phyloP scores from a whole-genome alignment of 2,113 vertebrate genomes.

The Rhinolophus sinicus region DNA sequence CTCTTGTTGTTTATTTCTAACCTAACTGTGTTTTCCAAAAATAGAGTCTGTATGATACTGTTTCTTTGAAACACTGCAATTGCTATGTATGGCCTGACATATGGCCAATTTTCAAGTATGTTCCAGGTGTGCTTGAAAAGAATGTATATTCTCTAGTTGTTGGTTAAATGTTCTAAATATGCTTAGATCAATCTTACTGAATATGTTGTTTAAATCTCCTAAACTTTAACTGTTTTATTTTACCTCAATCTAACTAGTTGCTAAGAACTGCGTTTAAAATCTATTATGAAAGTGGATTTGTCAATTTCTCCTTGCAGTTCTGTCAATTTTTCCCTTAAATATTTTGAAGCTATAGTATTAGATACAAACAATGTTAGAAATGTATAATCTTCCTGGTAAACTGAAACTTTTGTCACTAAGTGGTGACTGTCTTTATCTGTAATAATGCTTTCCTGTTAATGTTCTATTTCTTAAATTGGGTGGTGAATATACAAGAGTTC shows the following conservation, averaged over 20 bases:
- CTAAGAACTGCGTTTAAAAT: not conserved
- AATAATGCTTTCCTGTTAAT: not conserved
- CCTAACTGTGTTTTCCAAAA: not conserved
- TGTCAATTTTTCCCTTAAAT: conserved; percentile 3
- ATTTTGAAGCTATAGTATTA: not conserved
- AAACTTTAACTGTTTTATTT: not conserved
- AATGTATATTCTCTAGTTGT: not conserved
- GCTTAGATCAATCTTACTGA: not conserved
- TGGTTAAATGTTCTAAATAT: not conserved
- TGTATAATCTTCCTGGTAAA: not conserved
- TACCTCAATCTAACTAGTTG: not conserved
- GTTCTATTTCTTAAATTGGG: conserved; percentile 34
- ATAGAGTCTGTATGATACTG: not conserved
- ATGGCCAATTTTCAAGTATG: not conserved
- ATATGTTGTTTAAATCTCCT: not conserved
- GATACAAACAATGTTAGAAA: conserved; percentile 19
- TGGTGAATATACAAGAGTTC: not conserved
- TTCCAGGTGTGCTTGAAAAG: not conserved
- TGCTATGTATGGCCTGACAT: not conserved
- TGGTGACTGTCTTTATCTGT: not conserved
- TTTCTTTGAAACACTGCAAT: not conserved
- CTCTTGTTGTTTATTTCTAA: not conserved
- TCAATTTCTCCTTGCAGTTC: conserved; percentile 10
- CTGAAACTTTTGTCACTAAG: not conserved
- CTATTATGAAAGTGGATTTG: not conserved